Percentiles rank a stretch among this genome's conserved stretches.
Evolutionary conservation across 2,113 vertebrate species (phyloP).

Genomic region (Arizona elegans): DNA sequence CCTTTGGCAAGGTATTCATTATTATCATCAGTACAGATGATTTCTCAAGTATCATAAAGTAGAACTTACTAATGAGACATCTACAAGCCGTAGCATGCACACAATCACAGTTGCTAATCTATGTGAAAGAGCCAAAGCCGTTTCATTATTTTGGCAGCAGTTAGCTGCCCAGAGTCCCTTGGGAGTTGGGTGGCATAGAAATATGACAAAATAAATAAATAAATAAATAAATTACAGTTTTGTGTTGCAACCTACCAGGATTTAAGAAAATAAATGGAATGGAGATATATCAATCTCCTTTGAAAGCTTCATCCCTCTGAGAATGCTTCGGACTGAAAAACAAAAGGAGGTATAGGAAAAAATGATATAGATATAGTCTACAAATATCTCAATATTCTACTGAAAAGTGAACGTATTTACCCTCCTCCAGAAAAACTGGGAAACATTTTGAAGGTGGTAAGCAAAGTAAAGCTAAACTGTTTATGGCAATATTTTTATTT

Average conservation of each 20-base stretch:
- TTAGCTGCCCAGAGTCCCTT: neutral
- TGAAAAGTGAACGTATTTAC: neutral
- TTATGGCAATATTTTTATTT: neutral
- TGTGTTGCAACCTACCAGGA: neutral
- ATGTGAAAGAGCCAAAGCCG: neutral
- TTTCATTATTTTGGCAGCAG: neutral
- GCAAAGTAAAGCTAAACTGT: neutral
- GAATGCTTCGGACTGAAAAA: neutral
- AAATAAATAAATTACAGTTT: neutral
- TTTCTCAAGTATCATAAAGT: neutral
- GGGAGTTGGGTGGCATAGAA: no score
- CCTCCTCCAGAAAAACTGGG: neutral
- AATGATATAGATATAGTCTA: neutral
- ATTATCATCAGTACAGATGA: neutral
- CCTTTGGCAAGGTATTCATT: constrained; percentile 35
- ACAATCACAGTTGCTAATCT: neutral
- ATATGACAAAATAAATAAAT: no score
- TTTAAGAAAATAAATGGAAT: neutral
- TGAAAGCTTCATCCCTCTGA: neutral
- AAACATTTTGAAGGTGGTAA: neutral
- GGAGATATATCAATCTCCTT: neutral
- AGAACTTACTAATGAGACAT: neutral
- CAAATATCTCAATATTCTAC: neutral
- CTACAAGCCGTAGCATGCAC: neutral
- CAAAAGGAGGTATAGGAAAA: neutral